Evolutionary conservation across 92 coral and sea anemone genomes (phyloP).

Genomic region (Montipora capitata): DNA sequence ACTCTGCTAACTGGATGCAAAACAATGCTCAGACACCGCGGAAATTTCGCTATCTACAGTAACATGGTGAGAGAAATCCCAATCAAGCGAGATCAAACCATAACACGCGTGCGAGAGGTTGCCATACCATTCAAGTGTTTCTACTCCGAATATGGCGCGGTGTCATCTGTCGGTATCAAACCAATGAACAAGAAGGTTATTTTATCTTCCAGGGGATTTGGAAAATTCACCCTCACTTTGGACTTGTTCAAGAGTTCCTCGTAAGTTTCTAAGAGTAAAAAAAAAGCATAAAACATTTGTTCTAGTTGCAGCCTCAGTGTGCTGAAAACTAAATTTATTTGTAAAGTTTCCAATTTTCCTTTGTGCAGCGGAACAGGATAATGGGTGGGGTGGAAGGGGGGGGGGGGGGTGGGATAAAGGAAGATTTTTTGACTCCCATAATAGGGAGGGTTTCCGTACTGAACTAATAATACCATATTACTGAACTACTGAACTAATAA

Average conservation of each 20-base stretch:
- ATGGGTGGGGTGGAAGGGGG: too few relatives aligned
- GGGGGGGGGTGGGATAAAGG: too few relatives aligned
- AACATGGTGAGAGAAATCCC: constrained; percentile 57
- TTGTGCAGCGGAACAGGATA: too few relatives aligned
- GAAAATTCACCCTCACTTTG: constrained; percentile 54
- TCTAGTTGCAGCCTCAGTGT: too few relatives aligned
- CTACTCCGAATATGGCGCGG: constrained; percentile 23
- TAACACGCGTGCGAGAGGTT: constrained; percentile 55
- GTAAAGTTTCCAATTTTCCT: too few relatives aligned
- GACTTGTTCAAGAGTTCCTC: constrained; percentile 21
- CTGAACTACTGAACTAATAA: too few relatives aligned
- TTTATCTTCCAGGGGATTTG: constrained; percentile 31
- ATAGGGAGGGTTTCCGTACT: too few relatives aligned
- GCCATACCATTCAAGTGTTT: constrained; percentile 58
- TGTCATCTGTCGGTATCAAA: constrained; percentile 40
- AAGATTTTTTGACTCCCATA: too few relatives aligned
- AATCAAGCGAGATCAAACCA: neutral
- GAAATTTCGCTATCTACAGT: constrained; percentile 26
- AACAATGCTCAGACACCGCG: constrained; percentile 27
- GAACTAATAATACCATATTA: too few relatives aligned
- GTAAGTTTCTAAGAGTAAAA: neutral
- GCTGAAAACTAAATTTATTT: too few relatives aligned
- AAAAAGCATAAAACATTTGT: too few relatives aligned
- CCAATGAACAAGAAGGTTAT: constrained; percentile 47
- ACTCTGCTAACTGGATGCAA: constrained; percentile 44